A percentile compares a stretch with the other conserved stretches of the same genome.
phyloP scores from a whole-genome alignment of 2,797 vertebrate species.

The Sebastiscus tertius region DNA sequence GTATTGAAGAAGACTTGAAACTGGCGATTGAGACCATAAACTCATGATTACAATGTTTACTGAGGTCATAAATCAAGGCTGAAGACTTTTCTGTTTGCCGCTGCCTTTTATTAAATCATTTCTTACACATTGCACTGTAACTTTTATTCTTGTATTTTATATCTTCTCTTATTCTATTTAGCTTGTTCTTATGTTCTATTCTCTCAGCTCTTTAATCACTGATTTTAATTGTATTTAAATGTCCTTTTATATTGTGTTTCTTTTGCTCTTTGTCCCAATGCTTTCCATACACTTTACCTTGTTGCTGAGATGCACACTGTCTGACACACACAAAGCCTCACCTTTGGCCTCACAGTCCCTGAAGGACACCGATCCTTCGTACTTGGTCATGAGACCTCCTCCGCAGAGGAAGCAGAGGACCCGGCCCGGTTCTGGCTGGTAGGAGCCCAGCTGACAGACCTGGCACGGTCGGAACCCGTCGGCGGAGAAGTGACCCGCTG shows the following conservation, averaged over 20 bases:
- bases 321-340: slow-evolving; percentile 57
- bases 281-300: background rate
- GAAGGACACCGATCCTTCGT: slow-evolving; percentile 87
- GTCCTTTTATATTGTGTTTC: too few relatives aligned
- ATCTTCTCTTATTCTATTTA: too few relatives aligned
- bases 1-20: too few relatives aligned
- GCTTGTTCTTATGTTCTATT: too few relatives aligned
- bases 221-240: too few relatives aligned
- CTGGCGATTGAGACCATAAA: too few relatives aligned
- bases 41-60: too few relatives aligned
- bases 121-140: background rate
- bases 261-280: background rate
- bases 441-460: slow-evolving; percentile 86
- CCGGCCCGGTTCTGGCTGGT: slow-evolving; percentile 92
- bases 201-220: too few relatives aligned
- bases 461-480: slow-evolving; percentile 94
- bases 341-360: slow-evolving; percentile 97
- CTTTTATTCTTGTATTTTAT: background rate
- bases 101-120: too few relatives aligned
- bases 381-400: slow-evolving; percentile 92
- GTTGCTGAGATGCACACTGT: background rate
- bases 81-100: too few relatives aligned
- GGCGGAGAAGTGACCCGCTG: slow-evolving; percentile 88
- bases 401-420: slow-evolving; percentile 94
- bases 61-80: too few relatives aligned